Evolutionary conservation across 2,113 vertebrate species (phyloP).

Genomic region (Aldabrachelys gigantea): DNA sequence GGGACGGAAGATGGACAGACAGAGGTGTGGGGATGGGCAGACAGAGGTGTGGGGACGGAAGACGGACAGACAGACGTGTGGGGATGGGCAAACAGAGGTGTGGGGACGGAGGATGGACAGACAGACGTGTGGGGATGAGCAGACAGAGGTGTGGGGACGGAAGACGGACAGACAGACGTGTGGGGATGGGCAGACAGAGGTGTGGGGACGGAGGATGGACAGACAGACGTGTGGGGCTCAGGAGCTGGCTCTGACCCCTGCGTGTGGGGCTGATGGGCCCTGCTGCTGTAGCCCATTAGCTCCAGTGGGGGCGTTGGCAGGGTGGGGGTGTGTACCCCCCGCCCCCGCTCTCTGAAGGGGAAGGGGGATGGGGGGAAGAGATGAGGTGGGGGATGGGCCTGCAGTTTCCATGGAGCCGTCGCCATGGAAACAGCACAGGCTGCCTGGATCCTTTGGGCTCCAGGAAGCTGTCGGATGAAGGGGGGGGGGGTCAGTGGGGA

Average conservation of each 20-base stretch:
- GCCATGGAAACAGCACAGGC: slow-evolving; percentile 38
- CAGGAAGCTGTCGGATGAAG: background rate
- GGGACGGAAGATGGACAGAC: background rate
- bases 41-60: background rate
- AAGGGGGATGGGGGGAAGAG: background rate
- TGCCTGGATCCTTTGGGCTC: background rate
- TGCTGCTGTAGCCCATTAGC: background rate
- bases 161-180: background rate
- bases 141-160: no score
- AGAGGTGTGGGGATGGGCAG: no score
- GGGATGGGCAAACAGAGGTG: background rate
- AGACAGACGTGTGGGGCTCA: background rate
- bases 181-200: no score
- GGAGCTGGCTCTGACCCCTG: background rate
- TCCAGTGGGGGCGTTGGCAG: background rate
- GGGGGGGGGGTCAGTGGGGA: background rate
- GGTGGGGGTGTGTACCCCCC: no score
- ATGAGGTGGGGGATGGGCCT: background rate
- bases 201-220: background rate
- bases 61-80: background rate
- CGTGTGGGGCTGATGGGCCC: background rate
- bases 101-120: no score
- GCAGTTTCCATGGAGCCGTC: slow-evolving; percentile 27
- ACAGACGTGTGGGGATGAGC: no score
- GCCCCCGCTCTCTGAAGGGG: background rate